Conservation (phyloP, 2,797 vertebrate genomes). For the Sebastiscus albofasciatus region DNA sequence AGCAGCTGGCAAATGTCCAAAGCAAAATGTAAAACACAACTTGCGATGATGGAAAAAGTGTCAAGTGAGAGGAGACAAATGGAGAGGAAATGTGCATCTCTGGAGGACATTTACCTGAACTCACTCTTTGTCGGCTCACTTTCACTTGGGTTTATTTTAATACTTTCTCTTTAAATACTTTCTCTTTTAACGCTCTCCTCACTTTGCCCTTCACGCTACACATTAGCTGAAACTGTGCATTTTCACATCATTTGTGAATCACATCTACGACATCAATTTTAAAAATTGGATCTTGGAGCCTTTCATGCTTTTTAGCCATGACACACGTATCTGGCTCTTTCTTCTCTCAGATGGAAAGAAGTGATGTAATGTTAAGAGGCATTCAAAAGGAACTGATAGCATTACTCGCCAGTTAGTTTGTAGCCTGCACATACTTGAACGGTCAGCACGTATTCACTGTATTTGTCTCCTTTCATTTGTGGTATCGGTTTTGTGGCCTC, state of each 20-base stretch:
- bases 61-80: conserved; percentile 38
- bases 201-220: conserved; percentile 36
- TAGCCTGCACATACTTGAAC: background rate
- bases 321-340: conserved; percentile 12
- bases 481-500: conserved; percentile 24
- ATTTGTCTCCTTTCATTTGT: conserved; percentile 23
- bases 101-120: conserved; percentile 31
- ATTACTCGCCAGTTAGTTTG: conserved; percentile 7
- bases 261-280: conserved; percentile 18
- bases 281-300: conserved; percentile 15
- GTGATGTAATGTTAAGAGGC: conserved; percentile 24
- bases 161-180: conserved; percentile 23
- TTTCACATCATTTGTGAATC: conserved; percentile 33
- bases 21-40: conserved; percentile 49
- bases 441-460: conserved; percentile 3
- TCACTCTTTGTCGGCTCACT: conserved; percentile 26
- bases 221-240: background rate
- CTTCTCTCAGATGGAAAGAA: conserved; percentile 28
- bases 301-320: conserved; percentile 8
- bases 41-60: conserved; percentile 19
- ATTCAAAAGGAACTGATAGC: conserved; percentile 25
- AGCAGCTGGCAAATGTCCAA: conserved; percentile 49
- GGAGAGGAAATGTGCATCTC: conserved; percentile 16
- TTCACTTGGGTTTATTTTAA: conserved; percentile 35
- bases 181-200: conserved; percentile 7